Evolutionary conservation across 2,797 vertebrate genomes (phyloP).

Genomic region (Nannoperca australis): DNA sequence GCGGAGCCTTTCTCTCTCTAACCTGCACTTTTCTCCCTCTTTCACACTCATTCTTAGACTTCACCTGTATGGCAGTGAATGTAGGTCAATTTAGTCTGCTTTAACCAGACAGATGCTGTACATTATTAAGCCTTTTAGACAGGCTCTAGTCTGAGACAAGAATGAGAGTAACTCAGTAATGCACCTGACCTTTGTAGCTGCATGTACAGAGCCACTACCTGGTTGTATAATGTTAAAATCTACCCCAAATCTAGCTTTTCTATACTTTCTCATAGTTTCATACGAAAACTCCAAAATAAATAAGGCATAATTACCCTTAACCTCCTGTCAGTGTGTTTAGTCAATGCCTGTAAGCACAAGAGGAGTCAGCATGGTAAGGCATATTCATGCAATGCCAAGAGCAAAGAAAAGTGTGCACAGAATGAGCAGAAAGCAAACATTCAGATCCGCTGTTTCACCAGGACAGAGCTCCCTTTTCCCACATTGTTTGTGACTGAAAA

Average conservation of each 20-base stretch:
- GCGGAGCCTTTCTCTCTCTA: slow-evolving; percentile 20
- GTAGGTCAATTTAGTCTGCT: neutral
- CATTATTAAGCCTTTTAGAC: slow-evolving; percentile 20
- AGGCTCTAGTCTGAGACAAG: slow-evolving; percentile 13
- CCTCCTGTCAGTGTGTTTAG: slow-evolving; percentile 78
- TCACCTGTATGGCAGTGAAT: slow-evolving; percentile 22
- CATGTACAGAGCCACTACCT: slow-evolving; percentile 7
- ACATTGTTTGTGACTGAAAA: slow-evolving; percentile 19
- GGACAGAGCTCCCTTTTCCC: slow-evolving; percentile 29
- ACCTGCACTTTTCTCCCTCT: neutral
- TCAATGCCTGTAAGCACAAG: slow-evolving; percentile 84
- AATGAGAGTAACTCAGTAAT: slow-evolving; percentile 30
- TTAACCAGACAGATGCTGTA: neutral
- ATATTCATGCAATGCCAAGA: slow-evolving; percentile 34
- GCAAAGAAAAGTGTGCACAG: slow-evolving; percentile 30
- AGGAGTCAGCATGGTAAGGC: slow-evolving; percentile 64
- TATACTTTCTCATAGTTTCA: slow-evolving; percentile 11
- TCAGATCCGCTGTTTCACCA: slow-evolving; percentile 32
- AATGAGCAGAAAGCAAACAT: slow-evolving; percentile 36
- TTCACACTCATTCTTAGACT: neutral
- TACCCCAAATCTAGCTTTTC: neutral
- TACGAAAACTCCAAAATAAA: slow-evolving; percentile 31
- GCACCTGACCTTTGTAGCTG: slow-evolving; percentile 46
- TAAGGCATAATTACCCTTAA: slow-evolving; percentile 79
- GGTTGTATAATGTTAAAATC: neutral